phyloP scores from a whole-genome alignment of 2,797 vertebrate species.

The Pelodytes ibericus region DNA sequence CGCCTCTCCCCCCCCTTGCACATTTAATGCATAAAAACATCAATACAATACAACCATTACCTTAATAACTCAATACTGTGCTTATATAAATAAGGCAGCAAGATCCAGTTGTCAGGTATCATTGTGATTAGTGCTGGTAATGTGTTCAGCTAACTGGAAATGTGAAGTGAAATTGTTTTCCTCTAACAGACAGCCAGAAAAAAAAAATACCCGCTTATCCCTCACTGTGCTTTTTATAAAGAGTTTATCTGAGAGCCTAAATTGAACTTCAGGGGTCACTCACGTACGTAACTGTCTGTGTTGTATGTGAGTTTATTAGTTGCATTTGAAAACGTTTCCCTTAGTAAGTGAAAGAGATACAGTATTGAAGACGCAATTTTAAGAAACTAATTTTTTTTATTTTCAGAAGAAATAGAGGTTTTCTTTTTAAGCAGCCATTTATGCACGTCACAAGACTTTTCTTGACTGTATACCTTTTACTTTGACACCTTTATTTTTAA shows the following conservation, averaged over 20 bases:
- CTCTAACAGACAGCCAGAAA: background rate
- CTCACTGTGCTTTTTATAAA: background rate
- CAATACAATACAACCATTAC: slow-evolving; percentile 10
- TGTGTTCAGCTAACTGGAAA: slow-evolving; percentile 28
- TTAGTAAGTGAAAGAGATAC: background rate
- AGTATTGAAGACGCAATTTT: too few relatives aligned
- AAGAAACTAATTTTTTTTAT: too few relatives aligned
- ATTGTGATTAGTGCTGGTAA: slow-evolving; percentile 30
- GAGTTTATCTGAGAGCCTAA: background rate
- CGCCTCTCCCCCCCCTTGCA: too few relatives aligned
- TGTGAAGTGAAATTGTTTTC: background rate
- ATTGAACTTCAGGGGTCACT: background rate
- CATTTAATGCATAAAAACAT: too few relatives aligned
- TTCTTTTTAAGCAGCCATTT: too few relatives aligned
- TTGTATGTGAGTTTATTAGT: background rate
- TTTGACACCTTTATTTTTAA: too few relatives aligned
- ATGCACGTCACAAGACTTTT: too few relatives aligned
- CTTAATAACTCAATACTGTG: slow-evolving; percentile 26
- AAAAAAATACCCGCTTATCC: too few relatives aligned
- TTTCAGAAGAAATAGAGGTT: too few relatives aligned
- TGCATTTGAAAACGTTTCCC: background rate
- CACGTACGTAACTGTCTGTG: background rate
- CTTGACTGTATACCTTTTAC: too few relatives aligned
- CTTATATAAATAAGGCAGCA: slow-evolving; percentile 18
- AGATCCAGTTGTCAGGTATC: slow-evolving; percentile 22